Evolutionary conservation across 2,797 vertebrate species (phyloP).

Genomic region (Pristis pectinata): DNA sequence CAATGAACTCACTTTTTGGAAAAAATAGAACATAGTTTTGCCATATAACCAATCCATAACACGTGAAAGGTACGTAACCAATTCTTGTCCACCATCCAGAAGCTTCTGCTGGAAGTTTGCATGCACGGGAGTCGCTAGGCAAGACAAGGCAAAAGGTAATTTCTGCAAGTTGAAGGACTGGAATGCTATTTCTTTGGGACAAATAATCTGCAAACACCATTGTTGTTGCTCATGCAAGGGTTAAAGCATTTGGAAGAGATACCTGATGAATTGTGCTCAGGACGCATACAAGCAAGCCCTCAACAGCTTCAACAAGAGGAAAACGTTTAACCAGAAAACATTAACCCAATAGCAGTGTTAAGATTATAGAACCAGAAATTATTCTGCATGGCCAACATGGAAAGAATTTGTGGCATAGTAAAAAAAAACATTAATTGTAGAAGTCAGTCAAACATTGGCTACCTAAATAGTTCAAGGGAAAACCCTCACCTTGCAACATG

Average conservation of each 20-base stretch:
- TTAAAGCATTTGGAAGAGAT: not conserved
- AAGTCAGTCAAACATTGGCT: not conserved
- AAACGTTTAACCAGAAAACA: not conserved
- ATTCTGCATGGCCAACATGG: not conserved
- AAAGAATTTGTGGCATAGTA: not conserved
- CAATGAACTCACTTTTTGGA: too few species aligned
- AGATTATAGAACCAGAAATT: not conserved
- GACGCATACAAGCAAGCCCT: not conserved
- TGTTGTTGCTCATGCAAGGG: not conserved
- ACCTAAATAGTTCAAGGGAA: not conserved
- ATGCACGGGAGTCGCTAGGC: not conserved
- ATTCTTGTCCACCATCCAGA: not conserved
- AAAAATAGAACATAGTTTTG: not conserved
- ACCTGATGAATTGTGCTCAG: not conserved
- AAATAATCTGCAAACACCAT: not conserved
- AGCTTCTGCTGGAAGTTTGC: not conserved
- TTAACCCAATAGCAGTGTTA: not conserved
- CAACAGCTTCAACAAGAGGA: not conserved
- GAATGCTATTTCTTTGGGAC: not conserved
- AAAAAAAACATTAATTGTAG: not conserved
- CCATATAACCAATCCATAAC: not conserved
- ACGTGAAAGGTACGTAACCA: not conserved
- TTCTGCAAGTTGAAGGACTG: not conserved
- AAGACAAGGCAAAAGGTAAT: not conserved
- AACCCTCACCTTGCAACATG: constrained; percentile 92